These are phyloP conservation scores for Pemphredon lugubris DNA, from an alignment of 2,888 invertebrate genomes.

Conservation along the genomic window DNA sequence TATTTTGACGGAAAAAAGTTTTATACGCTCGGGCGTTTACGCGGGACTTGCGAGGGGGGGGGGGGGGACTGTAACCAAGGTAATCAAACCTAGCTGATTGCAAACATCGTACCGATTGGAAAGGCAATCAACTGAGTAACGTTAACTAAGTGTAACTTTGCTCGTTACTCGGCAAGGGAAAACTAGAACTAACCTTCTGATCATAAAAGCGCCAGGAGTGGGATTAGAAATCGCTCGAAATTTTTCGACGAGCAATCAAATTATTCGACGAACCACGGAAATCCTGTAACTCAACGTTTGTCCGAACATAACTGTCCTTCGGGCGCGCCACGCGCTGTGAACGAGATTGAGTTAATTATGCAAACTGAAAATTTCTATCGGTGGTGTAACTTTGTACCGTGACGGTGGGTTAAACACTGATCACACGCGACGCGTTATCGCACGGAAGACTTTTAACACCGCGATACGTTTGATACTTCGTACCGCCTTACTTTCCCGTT, in stretches of 20 bases:
- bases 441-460: no score
- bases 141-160: conserved; percentile 76
- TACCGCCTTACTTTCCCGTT: conserved; percentile 48
- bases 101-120: conserved; percentile 74
- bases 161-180: conserved; percentile 69
- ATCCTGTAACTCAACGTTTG: no score
- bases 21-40: conserved; percentile 40
- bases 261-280: no score
- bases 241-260: conserved; percentile 18
- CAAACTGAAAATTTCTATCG: not conserved
- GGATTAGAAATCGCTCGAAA: conserved; percentile 29
- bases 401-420: no score
- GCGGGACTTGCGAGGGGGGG: conserved; percentile 42
- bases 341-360: no score
- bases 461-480: no score
- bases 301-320: no score
- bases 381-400: no score
- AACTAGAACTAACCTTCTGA: conserved; percentile 67
- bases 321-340: no score
- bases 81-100: conserved; percentile 72
- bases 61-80: conserved; percentile 64
- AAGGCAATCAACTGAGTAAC: conserved; percentile 77
- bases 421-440: no score
- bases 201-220: conserved; percentile 39
- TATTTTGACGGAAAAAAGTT: conserved; percentile 39